phyloP scores from a whole-genome alignment of 2,888 invertebrate genomes.

The Unio delphinus region DNA sequence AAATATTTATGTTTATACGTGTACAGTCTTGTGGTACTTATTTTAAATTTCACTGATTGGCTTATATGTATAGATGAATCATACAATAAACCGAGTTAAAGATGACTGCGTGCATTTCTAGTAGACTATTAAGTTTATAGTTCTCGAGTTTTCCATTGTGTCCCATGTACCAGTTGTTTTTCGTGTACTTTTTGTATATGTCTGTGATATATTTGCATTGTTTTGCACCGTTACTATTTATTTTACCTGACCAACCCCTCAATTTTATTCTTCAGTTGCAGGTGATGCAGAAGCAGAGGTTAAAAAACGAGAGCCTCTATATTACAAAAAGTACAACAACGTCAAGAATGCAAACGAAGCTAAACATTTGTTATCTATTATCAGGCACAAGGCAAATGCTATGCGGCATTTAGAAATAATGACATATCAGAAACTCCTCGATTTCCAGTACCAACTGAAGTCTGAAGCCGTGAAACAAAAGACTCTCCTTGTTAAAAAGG shows the following conservation, averaged over 20 bases:
- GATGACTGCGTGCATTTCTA: no score
- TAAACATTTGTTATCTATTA: conserved; percentile 22
- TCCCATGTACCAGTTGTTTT: neutral
- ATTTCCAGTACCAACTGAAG: conserved; percentile 18
- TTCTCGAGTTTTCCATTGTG: neutral
- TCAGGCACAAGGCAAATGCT: conserved; percentile 34
- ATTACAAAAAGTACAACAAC: conserved; percentile 40
- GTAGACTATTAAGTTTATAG: no score
- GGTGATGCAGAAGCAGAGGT: conserved; percentile 28
- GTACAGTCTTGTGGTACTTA: no score
- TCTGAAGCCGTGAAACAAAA: conserved; percentile 11
- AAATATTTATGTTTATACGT: no score
- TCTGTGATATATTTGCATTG: neutral
- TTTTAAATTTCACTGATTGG: no score
- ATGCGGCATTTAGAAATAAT: conserved; percentile 44
- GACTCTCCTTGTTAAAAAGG: conserved; percentile 9
- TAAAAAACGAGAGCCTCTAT: conserved; percentile 33
- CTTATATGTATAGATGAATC: no score
- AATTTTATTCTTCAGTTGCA: conserved; percentile 27
- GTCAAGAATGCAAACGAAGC: conserved; percentile 35
- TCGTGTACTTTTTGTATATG: neutral
- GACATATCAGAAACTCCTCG: conserved; percentile 20
- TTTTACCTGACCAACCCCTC: neutral
- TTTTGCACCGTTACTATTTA: neutral
- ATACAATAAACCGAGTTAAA: no score